Evolutionary conservation across 35 echinoderm and acorn worm genomes (phyloP).

Genomic region (Apostichopus californicus): DNA sequence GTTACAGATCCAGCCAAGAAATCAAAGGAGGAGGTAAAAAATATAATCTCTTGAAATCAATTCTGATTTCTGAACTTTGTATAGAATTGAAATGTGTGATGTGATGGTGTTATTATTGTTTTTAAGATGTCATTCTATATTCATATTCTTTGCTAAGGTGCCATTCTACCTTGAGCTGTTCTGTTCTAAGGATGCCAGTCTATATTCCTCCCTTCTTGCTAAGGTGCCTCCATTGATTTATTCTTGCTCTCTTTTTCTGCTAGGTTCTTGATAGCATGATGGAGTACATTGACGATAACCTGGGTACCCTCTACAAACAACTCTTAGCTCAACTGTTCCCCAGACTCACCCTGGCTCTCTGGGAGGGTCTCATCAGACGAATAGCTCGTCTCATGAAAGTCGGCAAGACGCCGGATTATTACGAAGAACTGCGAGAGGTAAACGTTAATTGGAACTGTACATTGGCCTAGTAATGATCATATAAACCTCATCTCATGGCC

Average conservation of each 20-base stretch:
- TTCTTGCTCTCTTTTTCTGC: background rate
- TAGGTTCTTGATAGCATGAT: constrained; percentile 84
- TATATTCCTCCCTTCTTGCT: background rate
- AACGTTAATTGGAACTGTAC: background rate
- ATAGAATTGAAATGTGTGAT: too few species aligned
- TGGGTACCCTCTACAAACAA: constrained; percentile 92
- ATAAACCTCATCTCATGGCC: background rate
- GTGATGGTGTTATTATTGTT: too few species aligned
- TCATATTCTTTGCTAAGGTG: too few species aligned
- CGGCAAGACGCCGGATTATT: constrained; percentile 78
- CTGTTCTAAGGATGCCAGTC: background rate
- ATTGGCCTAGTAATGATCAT: background rate
- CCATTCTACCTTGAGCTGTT: background rate
- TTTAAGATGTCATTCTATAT: too few species aligned
- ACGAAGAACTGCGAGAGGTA: constrained; percentile 73
- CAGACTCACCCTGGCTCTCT: constrained; percentile 80
- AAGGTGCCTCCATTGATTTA: too few species aligned
- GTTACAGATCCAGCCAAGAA: constrained; percentile 67
- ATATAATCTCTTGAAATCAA: too few species aligned
- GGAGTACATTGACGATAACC: constrained; percentile 85
- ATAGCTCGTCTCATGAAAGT: constrained; percentile 68
- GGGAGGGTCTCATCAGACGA: constrained; percentile 69
- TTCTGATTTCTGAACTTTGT: too few species aligned
- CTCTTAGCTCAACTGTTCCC: constrained; percentile 90
- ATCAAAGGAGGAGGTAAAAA: constrained; percentile 65